Evolutionary conservation across 2,888 invertebrate species (phyloP), one percentile per base, ranked within the genome.

Genomic region (Dimorphilus gyrociliatus): DNA sequence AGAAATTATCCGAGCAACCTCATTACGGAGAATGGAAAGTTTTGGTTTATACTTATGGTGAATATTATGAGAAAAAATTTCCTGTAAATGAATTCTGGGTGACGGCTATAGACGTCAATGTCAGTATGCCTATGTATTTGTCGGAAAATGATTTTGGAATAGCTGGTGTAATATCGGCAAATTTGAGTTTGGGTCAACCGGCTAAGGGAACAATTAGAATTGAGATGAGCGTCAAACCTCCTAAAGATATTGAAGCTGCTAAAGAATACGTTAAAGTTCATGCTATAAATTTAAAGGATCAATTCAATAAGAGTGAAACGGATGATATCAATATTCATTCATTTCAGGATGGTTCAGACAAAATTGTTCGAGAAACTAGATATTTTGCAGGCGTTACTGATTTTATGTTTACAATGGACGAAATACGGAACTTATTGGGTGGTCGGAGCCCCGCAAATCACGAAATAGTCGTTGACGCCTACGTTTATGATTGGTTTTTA

Each of bases 31-130:
- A 81, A 53, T 92, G 90, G 90, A 75, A 73, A 25, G 77, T 92
- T 42, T 72, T 78, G 39, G 78, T 90, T 1, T 73, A 80, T 42
- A 88, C 86, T 0, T 78, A 60, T 59, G 81, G 81, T 0, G 85
- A 86, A 60, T 66, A 75, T 2, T 86, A 90, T 63, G 80, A 82
- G 56, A 72, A 79, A 23, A 72, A 72, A 31, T 88, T 88, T 63
- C 62, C 75, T 5, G 86, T 92, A 0, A 85, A 88, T 57, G 88
- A 90, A 66, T 90, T 86, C 64, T 88, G 86, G 62, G 85, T 85
- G 62, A 85, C 86, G 1, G 70, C 86, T 45, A 88, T 81, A 56
- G 88, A 90, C 76, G 81, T 86, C 1, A 90, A 90, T 62, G 85
- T 92, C 0, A 86, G 85, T 0, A 85, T 88, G 78, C 82, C 88